Evolutionary conservation across 2,888 invertebrate genomes (phyloP).

Genomic region (Nomada ruficornis): DNA sequence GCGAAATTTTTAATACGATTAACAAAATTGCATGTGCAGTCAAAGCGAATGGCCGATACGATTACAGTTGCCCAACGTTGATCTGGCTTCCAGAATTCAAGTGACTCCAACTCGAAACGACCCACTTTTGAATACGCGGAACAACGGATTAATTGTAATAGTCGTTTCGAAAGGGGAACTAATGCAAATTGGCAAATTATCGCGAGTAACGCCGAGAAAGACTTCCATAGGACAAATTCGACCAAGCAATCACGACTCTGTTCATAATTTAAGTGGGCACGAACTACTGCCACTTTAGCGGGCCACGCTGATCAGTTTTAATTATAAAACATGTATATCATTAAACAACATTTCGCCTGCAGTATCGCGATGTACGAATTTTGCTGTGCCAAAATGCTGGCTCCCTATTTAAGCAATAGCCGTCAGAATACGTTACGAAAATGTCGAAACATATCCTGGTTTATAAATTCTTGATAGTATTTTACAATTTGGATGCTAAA

Average conservation of each 20-base stretch:
- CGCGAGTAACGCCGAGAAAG: constrained; percentile 12
- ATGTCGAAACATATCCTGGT: background rate
- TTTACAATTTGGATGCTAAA: too few relatives aligned
- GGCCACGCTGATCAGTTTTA: constrained; percentile 29
- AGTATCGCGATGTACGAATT: background rate
- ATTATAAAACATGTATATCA: constrained; percentile 29
- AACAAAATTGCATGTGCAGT: background rate
- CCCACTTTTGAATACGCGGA: constrained; percentile 11
- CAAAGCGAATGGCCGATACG: background rate
- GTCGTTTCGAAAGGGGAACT: constrained; percentile 4
- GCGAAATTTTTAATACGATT: background rate
- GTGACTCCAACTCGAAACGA: background rate
- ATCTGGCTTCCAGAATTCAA: background rate
- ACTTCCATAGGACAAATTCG: background rate
- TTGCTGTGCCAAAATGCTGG: constrained; percentile 18
- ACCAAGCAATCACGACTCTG: background rate
- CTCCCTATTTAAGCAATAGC: constrained; percentile 20
- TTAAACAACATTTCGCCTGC: background rate
- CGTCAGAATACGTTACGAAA: constrained; percentile 7
- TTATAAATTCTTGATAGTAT: too few relatives aligned
- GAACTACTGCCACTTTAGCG: constrained; percentile 25
- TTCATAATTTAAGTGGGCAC: constrained; percentile 27
- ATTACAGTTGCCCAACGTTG: background rate
- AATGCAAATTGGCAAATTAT: constrained; percentile 40
- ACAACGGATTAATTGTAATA: constrained; percentile 40